These are phyloP conservation scores for Leptura quadrifasciata DNA, from an alignment of 2,888 invertebrate genomes.

Conservation along the genomic window DNA sequence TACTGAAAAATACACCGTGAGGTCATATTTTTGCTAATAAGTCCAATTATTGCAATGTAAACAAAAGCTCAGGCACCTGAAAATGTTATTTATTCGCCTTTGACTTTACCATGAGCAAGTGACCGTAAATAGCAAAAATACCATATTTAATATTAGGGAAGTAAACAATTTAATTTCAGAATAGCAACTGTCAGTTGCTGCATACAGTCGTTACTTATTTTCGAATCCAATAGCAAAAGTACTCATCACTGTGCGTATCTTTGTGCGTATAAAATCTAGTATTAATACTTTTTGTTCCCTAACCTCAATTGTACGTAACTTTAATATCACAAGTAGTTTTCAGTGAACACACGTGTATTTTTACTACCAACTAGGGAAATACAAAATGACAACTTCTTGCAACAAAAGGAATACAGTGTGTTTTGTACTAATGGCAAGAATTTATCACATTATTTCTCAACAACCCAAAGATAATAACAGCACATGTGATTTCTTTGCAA, in stretches of 20 bases:
- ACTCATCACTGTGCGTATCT: constrained; percentile 6
- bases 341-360: constrained; percentile 28
- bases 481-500: background rate
- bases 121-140: too few species aligned
- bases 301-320: constrained; percentile 5
- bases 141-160: too few species aligned
- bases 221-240: background rate
- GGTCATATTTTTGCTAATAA: too few species aligned
- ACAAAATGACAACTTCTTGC: constrained; percentile 37
- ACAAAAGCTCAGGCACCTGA: too few species aligned
- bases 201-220: background rate
- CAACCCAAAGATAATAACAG: constrained; percentile 23
- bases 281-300: background rate
- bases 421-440: constrained; percentile 29
- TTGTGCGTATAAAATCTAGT: constrained; percentile 24
- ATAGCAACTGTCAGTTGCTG: too few species aligned
- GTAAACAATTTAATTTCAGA: too few species aligned
- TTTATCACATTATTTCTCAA: constrained; percentile 24
- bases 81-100: too few species aligned
- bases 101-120: too few species aligned
- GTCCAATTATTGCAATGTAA: too few species aligned
- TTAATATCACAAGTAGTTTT: constrained; percentile 32
- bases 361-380: background rate
- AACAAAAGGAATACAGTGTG: background rate
- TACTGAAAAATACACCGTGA: too few species aligned